Percentiles rank a stretch among this genome's conserved stretches.
Conservation (phyloP, 2,888 invertebrate species). For the Iphiclides podalirius region DNA sequence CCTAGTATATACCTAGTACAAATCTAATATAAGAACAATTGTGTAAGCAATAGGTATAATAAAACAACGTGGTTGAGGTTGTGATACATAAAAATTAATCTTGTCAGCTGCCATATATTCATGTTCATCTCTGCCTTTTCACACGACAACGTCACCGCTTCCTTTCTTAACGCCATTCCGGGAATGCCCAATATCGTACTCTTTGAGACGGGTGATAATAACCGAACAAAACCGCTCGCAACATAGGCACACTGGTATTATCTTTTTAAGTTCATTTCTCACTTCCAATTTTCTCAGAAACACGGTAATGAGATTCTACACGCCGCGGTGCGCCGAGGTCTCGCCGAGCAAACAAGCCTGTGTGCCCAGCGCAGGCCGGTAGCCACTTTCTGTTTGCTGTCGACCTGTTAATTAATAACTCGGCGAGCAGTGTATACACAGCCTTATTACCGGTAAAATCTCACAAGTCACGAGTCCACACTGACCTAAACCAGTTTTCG, state of each 20-base stretch:
- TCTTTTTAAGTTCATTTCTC: conserved; percentile 72
- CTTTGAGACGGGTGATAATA: conserved; percentile 32
- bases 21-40: no score
- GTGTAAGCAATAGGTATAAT: no score
- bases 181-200: conserved; percentile 34
- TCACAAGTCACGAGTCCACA: conserved; percentile 75
- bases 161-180: conserved; percentile 31
- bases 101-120: no score
- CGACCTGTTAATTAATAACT: conserved; percentile 80
- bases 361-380: conserved; percentile 73
- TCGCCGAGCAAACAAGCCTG: conserved; percentile 63
- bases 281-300: conserved; percentile 74
- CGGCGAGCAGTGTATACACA: conserved; percentile 73
- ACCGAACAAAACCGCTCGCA: conserved; percentile 43
- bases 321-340: conserved; percentile 64
- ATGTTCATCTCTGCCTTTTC: no score
- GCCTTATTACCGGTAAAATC: conserved; percentile 80
- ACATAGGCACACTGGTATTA: conserved; percentile 50
- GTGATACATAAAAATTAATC: background rate
- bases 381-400: conserved; percentile 77
- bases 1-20: no score
- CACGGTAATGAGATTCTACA: conserved; percentile 73
- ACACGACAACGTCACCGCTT: conserved; percentile 17
- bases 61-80: no score
- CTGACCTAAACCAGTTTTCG: conserved; percentile 59